Base-by-base conservation (phyloP, 64 coral and sea anemone species). In the Platygyra sinensis region DNA sequence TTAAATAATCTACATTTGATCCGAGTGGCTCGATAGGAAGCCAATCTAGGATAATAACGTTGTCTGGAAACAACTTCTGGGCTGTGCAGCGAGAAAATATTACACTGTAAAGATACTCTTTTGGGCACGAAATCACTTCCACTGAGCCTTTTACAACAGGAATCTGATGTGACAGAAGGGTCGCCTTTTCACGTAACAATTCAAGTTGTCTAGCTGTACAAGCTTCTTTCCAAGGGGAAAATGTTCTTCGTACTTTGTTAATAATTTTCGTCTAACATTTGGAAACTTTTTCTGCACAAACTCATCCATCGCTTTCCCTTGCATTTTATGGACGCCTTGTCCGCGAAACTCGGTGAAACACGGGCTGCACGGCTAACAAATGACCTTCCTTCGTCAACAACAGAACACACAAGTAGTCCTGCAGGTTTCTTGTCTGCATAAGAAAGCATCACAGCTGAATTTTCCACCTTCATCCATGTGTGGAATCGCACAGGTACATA, bases 341-440 rank as follows among this genome's bases (percentile, higher is more conserved):
- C 92, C 80, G 2, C 80, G 71, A 28, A 50, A 89, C 13, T 75
- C 15, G 79, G 87, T 54, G 54, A 39, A 42, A 89, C 71, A 20
- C 92, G 71, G 18, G 18, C 15, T 29, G 78, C 72, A 11, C 72
- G 62, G 0, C 9, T 10, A 2, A 86, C 8, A 25, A 77, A 16
- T 38, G 92, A 89, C 46, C 76, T 64, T 67, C 72, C 79, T 5
- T 72, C 65, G 62, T 94, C 92, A 0, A 79, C 62, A 28, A 94
- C 42, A 16, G 31, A 83, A 71, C 75, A 60, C 1, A 32, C 54
- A 16, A 28, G n/a, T 3, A 83, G 14, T 32, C 92, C 86, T 54
- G 72, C 65, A 19, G 82, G 54, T 63, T 63, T 82, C 17, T 86
- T 30, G 33, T 69, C 72, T 13, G 61, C 36, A 61, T 71, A 69